Evolutionary conservation across 2,113 vertebrate species (phyloP).

Genomic region (Pristiophorus japonicus): DNA sequence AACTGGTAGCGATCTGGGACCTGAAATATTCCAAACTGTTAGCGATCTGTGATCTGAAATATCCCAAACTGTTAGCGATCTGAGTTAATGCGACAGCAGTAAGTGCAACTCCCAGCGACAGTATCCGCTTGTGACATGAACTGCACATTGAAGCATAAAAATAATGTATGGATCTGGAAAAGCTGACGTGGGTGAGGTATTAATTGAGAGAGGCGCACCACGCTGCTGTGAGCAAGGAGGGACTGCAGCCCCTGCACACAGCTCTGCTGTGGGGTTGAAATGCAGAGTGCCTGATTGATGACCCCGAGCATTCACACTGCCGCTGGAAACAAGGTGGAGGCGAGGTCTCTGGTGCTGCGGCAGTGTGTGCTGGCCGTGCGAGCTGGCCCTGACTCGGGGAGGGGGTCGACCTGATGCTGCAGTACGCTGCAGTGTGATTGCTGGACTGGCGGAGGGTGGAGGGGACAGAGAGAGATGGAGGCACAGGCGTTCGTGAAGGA

Average conservation of each 20-base stretch:
- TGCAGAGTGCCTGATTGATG: conserved; percentile 4
- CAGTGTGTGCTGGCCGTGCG: background rate
- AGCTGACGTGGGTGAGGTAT: background rate
- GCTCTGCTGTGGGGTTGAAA: background rate
- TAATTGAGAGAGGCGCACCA: background rate
- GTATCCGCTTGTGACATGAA: background rate
- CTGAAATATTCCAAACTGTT: background rate
- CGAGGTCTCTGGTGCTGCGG: background rate
- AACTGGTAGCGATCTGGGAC: background rate
- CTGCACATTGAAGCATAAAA: background rate
- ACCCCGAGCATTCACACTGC: background rate
- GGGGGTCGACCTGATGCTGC: conserved; percentile 19
- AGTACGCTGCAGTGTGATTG: conserved; percentile 6
- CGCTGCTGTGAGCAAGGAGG: background rate
- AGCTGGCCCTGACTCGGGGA: background rate
- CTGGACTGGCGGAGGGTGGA: too few relatives aligned
- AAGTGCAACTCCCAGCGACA: background rate
- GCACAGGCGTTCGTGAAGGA: background rate
- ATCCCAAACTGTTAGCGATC: background rate
- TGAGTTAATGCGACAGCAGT: background rate
- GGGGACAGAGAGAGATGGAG: background rate
- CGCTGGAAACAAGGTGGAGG: background rate
- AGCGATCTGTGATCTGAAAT: background rate
- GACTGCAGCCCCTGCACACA: background rate
- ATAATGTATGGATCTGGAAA: background rate